phyloP scores from a whole-genome alignment of 2,888 invertebrate genomes.

The Bembecia ichneumoniformis region DNA sequence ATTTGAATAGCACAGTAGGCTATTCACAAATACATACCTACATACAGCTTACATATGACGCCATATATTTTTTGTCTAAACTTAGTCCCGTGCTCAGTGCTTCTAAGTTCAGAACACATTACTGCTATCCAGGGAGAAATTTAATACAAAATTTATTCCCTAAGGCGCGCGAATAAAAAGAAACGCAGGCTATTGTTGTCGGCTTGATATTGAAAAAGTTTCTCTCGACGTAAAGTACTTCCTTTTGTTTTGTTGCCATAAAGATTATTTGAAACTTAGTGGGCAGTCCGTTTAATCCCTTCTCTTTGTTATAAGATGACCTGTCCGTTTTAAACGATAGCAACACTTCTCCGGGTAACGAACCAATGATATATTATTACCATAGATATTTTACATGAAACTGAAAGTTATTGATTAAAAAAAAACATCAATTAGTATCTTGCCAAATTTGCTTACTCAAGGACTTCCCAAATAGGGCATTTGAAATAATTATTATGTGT shows the following conservation, averaged over 20 bases:
- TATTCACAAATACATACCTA: too few relatives aligned
- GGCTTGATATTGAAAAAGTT: constrained; percentile 59
- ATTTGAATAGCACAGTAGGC: too few relatives aligned
- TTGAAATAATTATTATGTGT: too few relatives aligned
- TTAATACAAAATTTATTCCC: constrained; percentile 43
- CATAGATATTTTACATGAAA: too few relatives aligned
- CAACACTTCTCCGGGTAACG: too few relatives aligned
- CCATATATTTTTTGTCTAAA: too few relatives aligned
- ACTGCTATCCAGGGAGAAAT: constrained; percentile 33
- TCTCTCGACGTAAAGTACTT: constrained; percentile 34
- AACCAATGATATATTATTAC: too few relatives aligned
- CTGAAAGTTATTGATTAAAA: too few relatives aligned
- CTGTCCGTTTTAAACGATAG: constrained; percentile 20
- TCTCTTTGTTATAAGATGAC: constrained; percentile 35
- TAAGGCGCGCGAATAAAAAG: constrained; percentile 30
- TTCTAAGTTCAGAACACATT: constrained; percentile 27
- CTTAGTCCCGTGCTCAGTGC: constrained; percentile 1
- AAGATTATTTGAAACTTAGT: constrained; percentile 46
- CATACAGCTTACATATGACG: too few relatives aligned
- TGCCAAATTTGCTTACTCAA: too few relatives aligned
- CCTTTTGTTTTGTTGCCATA: constrained; percentile 47
- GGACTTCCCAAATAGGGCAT: too few relatives aligned
- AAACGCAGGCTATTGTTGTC: constrained; percentile 44
- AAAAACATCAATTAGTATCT: too few relatives aligned
- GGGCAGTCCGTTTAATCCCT: constrained; percentile 37